Conservation (phyloP, 2,113 vertebrate genomes). For the Oxyruncus cristatus region DNA sequence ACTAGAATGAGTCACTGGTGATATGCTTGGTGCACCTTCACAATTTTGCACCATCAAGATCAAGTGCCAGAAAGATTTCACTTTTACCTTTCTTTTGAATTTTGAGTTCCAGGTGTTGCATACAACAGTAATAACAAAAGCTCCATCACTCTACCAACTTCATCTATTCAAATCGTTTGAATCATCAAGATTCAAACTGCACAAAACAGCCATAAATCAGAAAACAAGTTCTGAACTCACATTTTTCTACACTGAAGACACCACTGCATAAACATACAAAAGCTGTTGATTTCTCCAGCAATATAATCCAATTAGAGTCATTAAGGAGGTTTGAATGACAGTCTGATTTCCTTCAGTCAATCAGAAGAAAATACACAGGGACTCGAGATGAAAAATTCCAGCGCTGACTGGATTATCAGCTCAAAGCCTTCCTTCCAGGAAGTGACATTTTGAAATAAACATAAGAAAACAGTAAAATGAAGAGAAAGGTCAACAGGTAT, state of each 20-base stretch:
- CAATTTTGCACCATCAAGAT: background rate
- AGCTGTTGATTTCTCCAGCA: background rate
- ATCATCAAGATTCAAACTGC: background rate
- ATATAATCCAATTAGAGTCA: background rate
- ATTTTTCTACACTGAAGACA: background rate
- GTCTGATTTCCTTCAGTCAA: background rate
- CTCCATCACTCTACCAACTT: background rate
- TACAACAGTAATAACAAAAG: background rate
- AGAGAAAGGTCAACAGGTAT: slow-evolving; percentile 46
- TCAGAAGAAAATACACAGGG: background rate
- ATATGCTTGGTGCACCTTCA: background rate
- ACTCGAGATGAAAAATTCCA: background rate
- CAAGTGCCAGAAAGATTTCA: background rate
- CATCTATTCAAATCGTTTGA: background rate
- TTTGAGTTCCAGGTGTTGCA: background rate
- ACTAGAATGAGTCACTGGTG: background rate
- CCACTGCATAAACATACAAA: background rate
- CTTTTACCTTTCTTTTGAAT: background rate
- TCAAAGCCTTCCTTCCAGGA: background rate
- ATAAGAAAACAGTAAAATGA: slow-evolving; percentile 20
- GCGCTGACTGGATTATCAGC: background rate
- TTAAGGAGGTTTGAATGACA: background rate
- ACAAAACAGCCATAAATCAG: background rate
- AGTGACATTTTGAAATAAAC: slow-evolving; percentile 39
- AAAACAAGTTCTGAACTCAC: background rate